phyloP scores from a whole-genome alignment of 92 coral and sea anemone genomes.

The Scolanthus callimorphus region DNA sequence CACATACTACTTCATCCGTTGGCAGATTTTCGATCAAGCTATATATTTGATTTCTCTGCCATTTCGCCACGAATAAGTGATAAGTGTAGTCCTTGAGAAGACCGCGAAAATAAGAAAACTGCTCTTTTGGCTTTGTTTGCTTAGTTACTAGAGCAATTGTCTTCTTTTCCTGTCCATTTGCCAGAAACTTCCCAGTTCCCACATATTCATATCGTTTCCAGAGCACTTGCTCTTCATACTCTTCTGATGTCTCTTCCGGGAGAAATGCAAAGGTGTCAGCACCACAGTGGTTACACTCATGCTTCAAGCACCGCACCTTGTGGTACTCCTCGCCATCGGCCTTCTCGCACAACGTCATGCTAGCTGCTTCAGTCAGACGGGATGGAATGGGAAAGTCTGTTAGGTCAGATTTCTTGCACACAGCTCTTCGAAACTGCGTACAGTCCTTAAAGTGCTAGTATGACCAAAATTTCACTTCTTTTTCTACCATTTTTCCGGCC shows the following conservation, averaged over 20 bases:
- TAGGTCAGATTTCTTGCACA: conserved; percentile 5
- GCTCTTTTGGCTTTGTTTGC: conserved; percentile 21
- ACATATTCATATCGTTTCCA: conserved; percentile 40
- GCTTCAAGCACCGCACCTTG: conserved; percentile 29
- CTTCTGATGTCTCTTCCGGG: conserved; percentile 31
- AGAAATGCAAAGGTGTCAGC: conserved; percentile 32
- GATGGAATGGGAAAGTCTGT: conserved; percentile 22
- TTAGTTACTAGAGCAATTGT: conserved; percentile 32
- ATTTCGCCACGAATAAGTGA: conserved; percentile 46
- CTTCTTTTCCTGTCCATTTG: conserved; percentile 49
- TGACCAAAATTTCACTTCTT: no score
- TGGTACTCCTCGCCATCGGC: conserved; percentile 17
- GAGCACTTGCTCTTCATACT: neutral
- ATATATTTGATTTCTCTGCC: conserved; percentile 48
- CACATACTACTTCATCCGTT: conserved; percentile 18
- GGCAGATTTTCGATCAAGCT: conserved; percentile 47
- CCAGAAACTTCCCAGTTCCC: conserved; percentile 41
- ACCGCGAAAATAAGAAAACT: conserved; percentile 16
- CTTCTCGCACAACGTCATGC: conserved; percentile 29
- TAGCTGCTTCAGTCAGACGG: conserved; percentile 30
- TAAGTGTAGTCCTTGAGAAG: conserved; percentile 38
- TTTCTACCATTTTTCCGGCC: no score
- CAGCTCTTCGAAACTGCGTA: conserved; percentile 34
- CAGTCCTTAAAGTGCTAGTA: conserved; percentile 45
- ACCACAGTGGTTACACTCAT: conserved; percentile 49